Conservation (phyloP, 2,888 invertebrate species). For the Lydus trimaculatus region DNA sequence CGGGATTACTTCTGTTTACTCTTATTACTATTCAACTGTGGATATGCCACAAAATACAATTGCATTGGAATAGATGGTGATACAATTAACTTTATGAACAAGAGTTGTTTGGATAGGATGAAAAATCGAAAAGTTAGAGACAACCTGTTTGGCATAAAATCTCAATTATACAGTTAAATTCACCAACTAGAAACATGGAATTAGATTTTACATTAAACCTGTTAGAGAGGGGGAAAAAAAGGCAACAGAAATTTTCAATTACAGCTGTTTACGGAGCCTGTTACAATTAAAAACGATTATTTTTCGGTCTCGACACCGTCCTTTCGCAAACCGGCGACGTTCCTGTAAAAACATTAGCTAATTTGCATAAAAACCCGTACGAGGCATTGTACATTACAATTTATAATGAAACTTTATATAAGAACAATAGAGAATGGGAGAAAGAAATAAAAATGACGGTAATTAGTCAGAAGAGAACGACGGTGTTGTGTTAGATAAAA, state of each 20-base stretch:
- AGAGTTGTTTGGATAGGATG: background rate
- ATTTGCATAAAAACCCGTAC: constrained; percentile 43
- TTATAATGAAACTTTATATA: constrained; percentile 45
- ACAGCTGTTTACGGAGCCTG: constrained; percentile 39
- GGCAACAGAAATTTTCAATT: constrained; percentile 35
- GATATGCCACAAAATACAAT: background rate
- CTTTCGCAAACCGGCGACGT: background rate
- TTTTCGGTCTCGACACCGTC: constrained; percentile 22
- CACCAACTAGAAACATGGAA: constrained; percentile 15
- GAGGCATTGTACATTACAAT: constrained; percentile 40
- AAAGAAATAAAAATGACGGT: constrained; percentile 40
- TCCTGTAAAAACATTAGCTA: constrained; percentile 33
- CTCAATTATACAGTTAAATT: constrained; percentile 25
- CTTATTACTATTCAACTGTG: background rate
- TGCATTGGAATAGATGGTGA: background rate
- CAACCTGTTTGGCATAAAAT: constrained; percentile 15
- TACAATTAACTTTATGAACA: background rate
- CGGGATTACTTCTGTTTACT: background rate
- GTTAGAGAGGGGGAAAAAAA: background rate
- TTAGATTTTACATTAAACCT: background rate
- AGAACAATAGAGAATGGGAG: constrained; percentile 39
- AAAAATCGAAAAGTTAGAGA: background rate
- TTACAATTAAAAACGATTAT: constrained; percentile 45
- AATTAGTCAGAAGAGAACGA: constrained; percentile 36
- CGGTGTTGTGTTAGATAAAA: constrained; percentile 34